Evolutionary conservation across 2,888 invertebrate species (phyloP), one percentile per base, ranked within the genome.

Genomic region (Polia nebulosa): DNA sequence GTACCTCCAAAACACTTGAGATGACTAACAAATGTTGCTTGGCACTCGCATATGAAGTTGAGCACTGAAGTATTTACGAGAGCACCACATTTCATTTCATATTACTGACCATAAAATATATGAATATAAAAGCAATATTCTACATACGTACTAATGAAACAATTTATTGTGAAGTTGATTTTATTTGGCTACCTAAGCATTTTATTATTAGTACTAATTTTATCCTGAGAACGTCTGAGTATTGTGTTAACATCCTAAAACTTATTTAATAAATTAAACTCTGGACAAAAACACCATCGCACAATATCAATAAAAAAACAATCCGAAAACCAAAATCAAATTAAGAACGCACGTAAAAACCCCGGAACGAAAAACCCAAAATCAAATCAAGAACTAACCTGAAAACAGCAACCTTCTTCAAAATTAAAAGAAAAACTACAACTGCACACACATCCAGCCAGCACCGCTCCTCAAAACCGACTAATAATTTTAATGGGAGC

Each of bases 401-500:
- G 34, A 29, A 45, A 41, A 27, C 5, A 44, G 22, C 25, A n/a
- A 15, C n/a, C 29, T 27, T 13, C 25, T 53, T 1, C 29, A 60
- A 57, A 36, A n/a, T n/a, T n/a, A 67, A 59, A 47, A 20, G 25
- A 41, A 51, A n/a, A 20, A 1, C 9, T 25, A 34, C 25, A 27
- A 27, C 5, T 9, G 6, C 22, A 32, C 32, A 57, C 64, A 57
- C 71, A 63, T 56, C 55, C 34, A 59, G 22, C 59, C 49, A 34
- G 49, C 45, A 39, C 59, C 20, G 56, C 45, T 22, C 32, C 45
- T 34, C 55, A n/a, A 71, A 59, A 20, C 55, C 25, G 45, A 74
- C 71, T 76, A n/a, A 69, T 61, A 7, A 62, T 51, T 59, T 63
- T 59, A 76, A 76, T 22, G 15, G 63, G 63, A n/a, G n/a, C n/a